Evolutionary conservation across 1,140 invertebrate species (phyloP), one percentile per base, ranked within the genome.

Genomic region (Drosophila lacertosa): DNA sequence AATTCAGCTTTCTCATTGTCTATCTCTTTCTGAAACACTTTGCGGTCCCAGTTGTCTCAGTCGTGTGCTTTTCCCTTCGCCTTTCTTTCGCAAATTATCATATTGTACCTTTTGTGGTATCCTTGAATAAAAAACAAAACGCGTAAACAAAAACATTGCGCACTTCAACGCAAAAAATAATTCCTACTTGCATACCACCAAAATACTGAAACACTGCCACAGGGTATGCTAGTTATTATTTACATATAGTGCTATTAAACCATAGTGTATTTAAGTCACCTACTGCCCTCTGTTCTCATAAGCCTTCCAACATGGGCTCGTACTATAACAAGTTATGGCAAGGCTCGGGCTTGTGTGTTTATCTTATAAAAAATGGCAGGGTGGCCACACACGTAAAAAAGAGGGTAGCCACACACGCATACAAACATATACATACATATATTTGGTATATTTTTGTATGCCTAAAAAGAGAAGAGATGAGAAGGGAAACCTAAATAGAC

Each of bases 51-150:
- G 16, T 37, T 7, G 6, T 29, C 7, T 9, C 26, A 29, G 26
- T 29, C 26, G 6, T 29, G 26, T 29, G 26, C 7, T 9, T 29
- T 29, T 9, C 7, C 26, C 9, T 29, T 29, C 9, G 0, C 26
- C 26, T 29, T 29, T 29, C 26, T 29, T 7, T 29, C 26, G 37
- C 48, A 83, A 83, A 77, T 88, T 86, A 81, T 86, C 82, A 77
- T 86, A 86, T 86, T 84, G 81, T 80, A 58, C 72, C 68, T 76
- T 84, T 84, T 76, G 63, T 72, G 55, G 45, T 57, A 81, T 84
- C 80, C 80, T 84, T 84, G 80, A 84, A 80, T 75, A 57, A 37
- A 62, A 64, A 72, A 74, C 63, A 84, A 83, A 84, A 58, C 59
- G 66, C 73, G 73, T 65, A 45, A 71, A n/a, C n/a, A n/a, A 72